phyloP scores from a whole-genome alignment of 2,797 vertebrate genomes.

The Megaceryle alcyon region DNA sequence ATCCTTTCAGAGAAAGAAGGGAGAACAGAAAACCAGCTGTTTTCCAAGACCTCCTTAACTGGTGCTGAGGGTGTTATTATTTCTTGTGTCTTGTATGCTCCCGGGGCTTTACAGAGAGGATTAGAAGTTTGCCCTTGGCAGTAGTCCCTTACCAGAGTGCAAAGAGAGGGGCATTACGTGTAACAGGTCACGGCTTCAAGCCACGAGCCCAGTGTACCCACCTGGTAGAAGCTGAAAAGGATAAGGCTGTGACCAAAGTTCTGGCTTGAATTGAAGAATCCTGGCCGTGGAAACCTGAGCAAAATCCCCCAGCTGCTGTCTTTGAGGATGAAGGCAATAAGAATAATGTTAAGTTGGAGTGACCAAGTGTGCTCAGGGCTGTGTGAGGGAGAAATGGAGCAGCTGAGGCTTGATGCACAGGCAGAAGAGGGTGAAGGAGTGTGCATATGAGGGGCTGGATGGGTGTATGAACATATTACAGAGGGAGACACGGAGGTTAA shows the following conservation, averaged over 20 bases:
- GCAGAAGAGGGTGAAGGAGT: neutral
- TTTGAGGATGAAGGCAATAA: neutral
- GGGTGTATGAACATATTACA: neutral
- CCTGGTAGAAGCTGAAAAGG: neutral
- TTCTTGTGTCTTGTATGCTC: neutral
- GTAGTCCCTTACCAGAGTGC: neutral
- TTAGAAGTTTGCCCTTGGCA: neutral
- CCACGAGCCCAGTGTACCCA: neutral
- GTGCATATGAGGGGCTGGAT: neutral
- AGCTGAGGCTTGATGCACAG: neutral
- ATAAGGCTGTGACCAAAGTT: neutral
- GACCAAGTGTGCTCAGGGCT: neutral
- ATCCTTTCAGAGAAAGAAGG: neutral
- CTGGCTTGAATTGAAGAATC: neutral
- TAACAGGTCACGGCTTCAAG: fast-evolving
- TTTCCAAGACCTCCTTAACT: neutral
- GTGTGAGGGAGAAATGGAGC: neutral
- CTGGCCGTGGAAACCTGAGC: neutral
- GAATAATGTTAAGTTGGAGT: neutral
- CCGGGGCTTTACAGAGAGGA: neutral
- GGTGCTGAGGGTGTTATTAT: neutral
- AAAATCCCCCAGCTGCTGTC: neutral
- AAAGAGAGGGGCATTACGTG: neutral
- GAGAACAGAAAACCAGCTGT: neutral
- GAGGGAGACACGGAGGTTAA: neutral